Evolutionary conservation across 2,113 vertebrate species (phyloP).

Genomic region (Epinephelus fuscoguttatus): DNA sequence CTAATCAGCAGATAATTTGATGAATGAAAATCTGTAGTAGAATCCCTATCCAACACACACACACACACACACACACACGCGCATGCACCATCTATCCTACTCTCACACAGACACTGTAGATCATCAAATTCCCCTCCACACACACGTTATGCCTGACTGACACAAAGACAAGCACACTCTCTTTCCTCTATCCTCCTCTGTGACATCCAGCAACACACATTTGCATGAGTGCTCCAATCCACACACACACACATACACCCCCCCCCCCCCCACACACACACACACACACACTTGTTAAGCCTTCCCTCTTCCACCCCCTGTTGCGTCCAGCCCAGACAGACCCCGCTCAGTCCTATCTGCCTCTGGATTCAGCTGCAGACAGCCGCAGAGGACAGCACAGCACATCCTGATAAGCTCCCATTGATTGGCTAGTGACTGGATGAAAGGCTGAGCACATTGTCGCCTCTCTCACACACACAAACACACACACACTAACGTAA

Average conservation of each 20-base stretch:
- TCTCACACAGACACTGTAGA: neutral
- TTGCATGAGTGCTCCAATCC: conserved; percentile 15
- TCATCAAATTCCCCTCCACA: conserved; percentile 4
- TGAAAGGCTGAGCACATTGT: conserved; percentile 69
- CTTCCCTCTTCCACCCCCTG: conserved; percentile 54
- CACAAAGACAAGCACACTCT: conserved; percentile 19
- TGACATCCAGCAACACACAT: conserved; percentile 33
- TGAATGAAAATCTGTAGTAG: neutral
- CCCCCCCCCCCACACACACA: no score
- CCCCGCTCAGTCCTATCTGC: conserved; percentile 64
- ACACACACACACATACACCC: neutral
- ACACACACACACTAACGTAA: conserved; percentile 21
- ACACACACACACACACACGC: neutral
- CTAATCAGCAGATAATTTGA: neutral
- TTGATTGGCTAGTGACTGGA: conserved; percentile 74
- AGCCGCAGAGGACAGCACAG: conserved; percentile 55
- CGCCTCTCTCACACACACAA: conserved; percentile 30
- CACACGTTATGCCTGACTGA: conserved; percentile 33
- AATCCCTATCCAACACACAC: neutral
- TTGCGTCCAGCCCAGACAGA: conserved; percentile 61
- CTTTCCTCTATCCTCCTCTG: conserved; percentile 11
- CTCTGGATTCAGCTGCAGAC: conserved; percentile 59
- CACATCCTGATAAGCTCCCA: conserved; percentile 73
- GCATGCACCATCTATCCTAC: neutral
- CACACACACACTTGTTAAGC: conserved; percentile 63